Evolutionary conservation across 2,113 vertebrate genomes (phyloP).

Genomic region (Calyptommatus sinebrachiatus): DNA sequence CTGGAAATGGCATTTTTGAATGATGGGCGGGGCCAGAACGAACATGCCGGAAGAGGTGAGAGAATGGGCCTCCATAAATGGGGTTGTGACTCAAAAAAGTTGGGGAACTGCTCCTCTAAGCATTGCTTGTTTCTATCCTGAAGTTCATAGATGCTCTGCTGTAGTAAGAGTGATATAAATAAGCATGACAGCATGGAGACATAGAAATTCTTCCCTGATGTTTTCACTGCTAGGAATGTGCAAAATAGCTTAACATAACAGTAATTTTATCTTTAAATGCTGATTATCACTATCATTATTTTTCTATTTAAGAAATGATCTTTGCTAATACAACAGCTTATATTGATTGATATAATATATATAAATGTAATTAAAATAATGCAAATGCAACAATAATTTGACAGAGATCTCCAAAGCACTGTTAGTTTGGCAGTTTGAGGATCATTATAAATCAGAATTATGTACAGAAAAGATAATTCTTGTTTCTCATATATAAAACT

Average conservation of each 20-base stretch:
- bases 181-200: too few relatives aligned
- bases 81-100: background rate
- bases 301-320: background rate
- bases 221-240: background rate
- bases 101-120: background rate
- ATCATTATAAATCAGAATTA: background rate
- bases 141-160: background rate
- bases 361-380: constrained; percentile 15
- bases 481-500: background rate
- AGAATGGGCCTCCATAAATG: too few relatives aligned
- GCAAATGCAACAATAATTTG: constrained; percentile 2
- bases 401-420: background rate
- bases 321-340: background rate
- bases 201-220: background rate
- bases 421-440: background rate
- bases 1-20: too few relatives aligned
- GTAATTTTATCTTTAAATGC: background rate
- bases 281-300: background rate
- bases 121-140: too few relatives aligned
- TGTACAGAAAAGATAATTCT: background rate
- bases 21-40: too few relatives aligned
- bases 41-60: too few relatives aligned
- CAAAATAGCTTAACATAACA: background rate
- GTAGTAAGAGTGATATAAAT: background rate
- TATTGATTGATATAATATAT: background rate